These are phyloP conservation scores for Danio kyathit DNA, from an alignment of 2,797 vertebrate species.

Conservation along the genomic window DNA sequence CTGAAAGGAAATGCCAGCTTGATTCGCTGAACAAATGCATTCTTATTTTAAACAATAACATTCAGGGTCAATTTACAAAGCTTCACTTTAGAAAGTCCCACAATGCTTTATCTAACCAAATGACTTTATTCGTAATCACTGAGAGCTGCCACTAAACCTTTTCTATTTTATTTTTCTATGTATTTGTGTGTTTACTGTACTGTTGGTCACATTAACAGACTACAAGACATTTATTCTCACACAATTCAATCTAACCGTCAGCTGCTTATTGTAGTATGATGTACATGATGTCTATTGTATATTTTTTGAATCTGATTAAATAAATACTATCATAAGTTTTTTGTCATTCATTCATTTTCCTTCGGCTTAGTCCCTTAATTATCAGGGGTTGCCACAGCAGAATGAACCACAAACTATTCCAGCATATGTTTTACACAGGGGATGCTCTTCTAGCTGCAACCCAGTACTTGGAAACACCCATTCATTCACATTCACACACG, in stretches of 20 bases:
- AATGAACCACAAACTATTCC: too few species aligned
- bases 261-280: constrained; percentile 7
- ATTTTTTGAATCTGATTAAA: neutral
- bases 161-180: neutral
- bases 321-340: constrained; percentile 3
- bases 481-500: too few species aligned
- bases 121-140: neutral
- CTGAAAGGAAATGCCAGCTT: constrained; percentile 1
- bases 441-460: too few species aligned
- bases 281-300: constrained; percentile 1
- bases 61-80: neutral
- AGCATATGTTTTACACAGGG: too few species aligned
- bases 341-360: too few species aligned
- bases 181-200: neutral
- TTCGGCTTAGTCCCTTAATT: too few species aligned
- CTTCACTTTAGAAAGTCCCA: neutral
- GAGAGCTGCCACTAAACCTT: constrained; percentile 10
- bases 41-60: neutral
- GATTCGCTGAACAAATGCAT: constrained; percentile 13
- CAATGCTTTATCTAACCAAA: constrained; percentile 19
- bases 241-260: constrained; percentile 1
- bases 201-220: constrained; percentile 15
- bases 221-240: constrained; percentile 1
- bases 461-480: too few species aligned
- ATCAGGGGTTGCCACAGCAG: too few species aligned